These are phyloP conservation scores for Villa cingulata DNA, from an alignment of 2,888 invertebrate species.

Conservation along the genomic window DNA sequence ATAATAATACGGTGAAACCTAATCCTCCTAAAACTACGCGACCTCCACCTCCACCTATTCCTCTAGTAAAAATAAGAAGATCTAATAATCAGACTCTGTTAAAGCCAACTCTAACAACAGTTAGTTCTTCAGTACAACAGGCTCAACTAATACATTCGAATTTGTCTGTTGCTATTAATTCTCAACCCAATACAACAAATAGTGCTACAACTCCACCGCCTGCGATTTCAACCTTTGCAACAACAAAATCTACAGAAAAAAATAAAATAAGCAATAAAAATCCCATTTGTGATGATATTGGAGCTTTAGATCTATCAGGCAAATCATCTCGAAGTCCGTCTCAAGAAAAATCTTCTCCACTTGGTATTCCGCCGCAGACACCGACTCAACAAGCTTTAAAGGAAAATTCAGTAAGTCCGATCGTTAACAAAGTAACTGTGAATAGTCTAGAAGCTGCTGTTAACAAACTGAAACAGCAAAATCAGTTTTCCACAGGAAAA, in stretches of 20 bases:
- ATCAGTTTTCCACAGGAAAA: not conserved
- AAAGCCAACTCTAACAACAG: constrained; percentile 19
- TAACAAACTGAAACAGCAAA: constrained; percentile 31
- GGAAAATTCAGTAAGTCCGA: constrained; percentile 6
- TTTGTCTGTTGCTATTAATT: not conserved
- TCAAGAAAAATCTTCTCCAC: constrained; percentile 15
- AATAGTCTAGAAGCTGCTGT: constrained; percentile 28
- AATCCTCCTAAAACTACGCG: constrained; percentile 27
- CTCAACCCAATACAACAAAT: not conserved
- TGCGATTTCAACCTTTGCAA: not conserved
- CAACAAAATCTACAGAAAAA: constrained; percentile 9
- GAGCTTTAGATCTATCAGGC: constrained; percentile 42
- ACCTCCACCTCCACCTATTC: constrained; percentile 42
- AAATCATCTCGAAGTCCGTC: constrained; percentile 27
- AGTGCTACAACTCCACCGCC: constrained; percentile 22
- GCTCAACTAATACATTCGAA: constrained; percentile 15
- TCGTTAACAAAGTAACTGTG: constrained; percentile 1
- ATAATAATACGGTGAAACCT: constrained; percentile 13
- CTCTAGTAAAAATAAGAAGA: constrained; percentile 39
- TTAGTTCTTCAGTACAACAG: constrained; percentile 15
- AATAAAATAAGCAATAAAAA: constrained; percentile 22
- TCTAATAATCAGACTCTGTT: constrained; percentile 8
- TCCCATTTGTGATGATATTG: constrained; percentile 37
- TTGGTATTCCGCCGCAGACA: constrained; percentile 12
- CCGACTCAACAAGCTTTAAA: constrained; percentile 7